A percentile compares a stretch with the other conserved stretches of the same genome.
These are phyloP conservation scores for Spondyliosoma cantharus DNA, from an alignment of 2,797 vertebrate species.

Conservation along the genomic window DNA sequence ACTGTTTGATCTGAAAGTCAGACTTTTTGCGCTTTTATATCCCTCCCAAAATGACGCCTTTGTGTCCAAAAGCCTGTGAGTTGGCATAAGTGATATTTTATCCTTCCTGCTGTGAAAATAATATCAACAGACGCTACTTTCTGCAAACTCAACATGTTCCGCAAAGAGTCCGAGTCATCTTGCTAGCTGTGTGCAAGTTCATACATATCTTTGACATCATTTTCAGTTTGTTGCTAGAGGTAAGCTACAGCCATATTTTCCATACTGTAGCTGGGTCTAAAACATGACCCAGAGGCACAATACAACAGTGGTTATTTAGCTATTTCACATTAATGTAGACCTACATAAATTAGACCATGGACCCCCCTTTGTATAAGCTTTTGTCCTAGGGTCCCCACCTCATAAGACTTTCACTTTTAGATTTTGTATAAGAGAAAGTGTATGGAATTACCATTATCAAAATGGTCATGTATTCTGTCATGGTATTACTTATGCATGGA, in stretches of 20 bases:
- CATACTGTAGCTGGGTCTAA: neutral
- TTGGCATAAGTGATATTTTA: slow-evolving; percentile 63
- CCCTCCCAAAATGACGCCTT: slow-evolving; percentile 40
- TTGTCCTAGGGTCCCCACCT: too few species aligned
- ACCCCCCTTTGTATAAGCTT: too few species aligned
- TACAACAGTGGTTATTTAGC: neutral
- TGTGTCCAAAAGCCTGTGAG: slow-evolving; percentile 17
- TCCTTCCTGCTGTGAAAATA: slow-evolving; percentile 63
- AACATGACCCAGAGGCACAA: neutral
- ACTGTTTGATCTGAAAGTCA: neutral
- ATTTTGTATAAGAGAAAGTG: too few species aligned
- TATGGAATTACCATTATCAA: too few species aligned
- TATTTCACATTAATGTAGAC: too few species aligned
- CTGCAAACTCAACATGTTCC: slow-evolving; percentile 53
- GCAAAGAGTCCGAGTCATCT: slow-evolving; percentile 15
- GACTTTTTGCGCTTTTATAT: slow-evolving; percentile 63
- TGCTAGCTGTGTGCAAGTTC: slow-evolving; percentile 16
- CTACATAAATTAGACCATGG: too few species aligned
- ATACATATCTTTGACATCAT: slow-evolving; percentile 9
- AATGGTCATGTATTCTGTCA: too few species aligned
- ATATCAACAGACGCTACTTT: slow-evolving; percentile 77
- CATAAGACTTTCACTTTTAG: too few species aligned
- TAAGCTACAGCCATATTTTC: neutral
- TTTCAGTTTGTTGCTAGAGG: slow-evolving; percentile 37
- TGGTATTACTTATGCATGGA: too few species aligned